These are phyloP conservation scores for Paracentrotus lividus DNA, from an alignment of 53 echinoderm and acorn worm genomes.

Conservation along the genomic window DNA sequence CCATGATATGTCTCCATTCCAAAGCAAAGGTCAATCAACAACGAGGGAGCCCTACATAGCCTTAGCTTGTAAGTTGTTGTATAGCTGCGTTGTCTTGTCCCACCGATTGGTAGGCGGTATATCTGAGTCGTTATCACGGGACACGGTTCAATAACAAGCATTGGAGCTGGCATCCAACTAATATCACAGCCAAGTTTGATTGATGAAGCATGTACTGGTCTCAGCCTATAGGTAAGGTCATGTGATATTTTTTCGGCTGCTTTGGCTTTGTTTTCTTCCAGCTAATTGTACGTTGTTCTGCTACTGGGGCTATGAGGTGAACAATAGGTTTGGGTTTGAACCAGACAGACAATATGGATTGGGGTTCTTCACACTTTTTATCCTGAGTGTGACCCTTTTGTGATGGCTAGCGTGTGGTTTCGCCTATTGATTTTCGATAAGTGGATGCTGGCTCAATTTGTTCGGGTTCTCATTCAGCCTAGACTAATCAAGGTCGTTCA, in stretches of 20 bases:
- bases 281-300: constrained; percentile 21
- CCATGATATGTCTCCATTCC: constrained; percentile 14
- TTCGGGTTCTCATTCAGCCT: constrained; percentile 40
- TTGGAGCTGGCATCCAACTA: not conserved
- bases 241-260: not conserved
- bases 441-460: constrained; percentile 48
- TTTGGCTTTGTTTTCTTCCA: constrained; percentile 22
- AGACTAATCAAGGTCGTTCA: constrained; percentile 49
- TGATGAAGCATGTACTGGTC: constrained; percentile 25
- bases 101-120: constrained; percentile 13
- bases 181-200: constrained; percentile 38
- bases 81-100: not conserved
- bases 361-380: constrained; percentile 49
- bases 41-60: constrained; percentile 66
- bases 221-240: constrained; percentile 36
- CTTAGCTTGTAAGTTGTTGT: not conserved
- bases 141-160: constrained; percentile 32
- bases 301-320: not conserved
- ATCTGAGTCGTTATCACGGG: not conserved
- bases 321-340: constrained; percentile 30
- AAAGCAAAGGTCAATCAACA: constrained; percentile 68
- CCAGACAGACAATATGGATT: constrained; percentile 47
- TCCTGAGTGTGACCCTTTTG: constrained; percentile 49
- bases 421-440: constrained; percentile 50
- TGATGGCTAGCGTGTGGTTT: constrained; percentile 53